Conservation (phyloP, 1,140 invertebrate genomes). For the Achatina immaculata region DNA sequence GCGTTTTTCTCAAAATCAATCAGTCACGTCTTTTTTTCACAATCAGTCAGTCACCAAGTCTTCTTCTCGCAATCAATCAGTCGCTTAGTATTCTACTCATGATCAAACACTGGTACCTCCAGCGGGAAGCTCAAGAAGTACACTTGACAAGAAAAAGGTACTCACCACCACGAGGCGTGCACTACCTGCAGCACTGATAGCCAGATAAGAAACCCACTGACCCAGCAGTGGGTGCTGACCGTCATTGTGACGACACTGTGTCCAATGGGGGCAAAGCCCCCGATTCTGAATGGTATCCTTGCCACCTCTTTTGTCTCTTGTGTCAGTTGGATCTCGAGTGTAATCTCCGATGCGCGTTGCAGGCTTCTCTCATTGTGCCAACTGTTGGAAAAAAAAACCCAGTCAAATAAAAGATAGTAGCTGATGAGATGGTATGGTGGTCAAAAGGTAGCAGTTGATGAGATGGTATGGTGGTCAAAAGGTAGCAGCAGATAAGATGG, state of each 20-base stretch:
- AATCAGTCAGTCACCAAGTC: too few species aligned
- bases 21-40: too few species aligned
- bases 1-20: too few species aligned
- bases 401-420: too few species aligned
- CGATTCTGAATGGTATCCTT: not conserved
- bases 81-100: too few species aligned
- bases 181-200: conserved; percentile 31
- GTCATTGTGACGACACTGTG: conserved; percentile 9
- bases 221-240: conserved; percentile 2
- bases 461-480: too few species aligned
- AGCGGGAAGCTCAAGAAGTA: too few species aligned
- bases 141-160: not conserved
- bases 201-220: not conserved
- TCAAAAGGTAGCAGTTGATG: too few species aligned
- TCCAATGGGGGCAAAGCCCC: conserved; percentile 19
- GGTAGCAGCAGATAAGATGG: too few species aligned
- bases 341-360: not conserved
- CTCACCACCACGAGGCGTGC: conserved; percentile 36
- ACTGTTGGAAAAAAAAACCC: not conserved
- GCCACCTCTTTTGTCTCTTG: conserved; percentile 19
- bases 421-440: too few species aligned
- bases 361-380: not conserved
- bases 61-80: too few species aligned
- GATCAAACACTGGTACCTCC: too few species aligned
- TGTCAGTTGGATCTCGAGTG: not conserved